A percentile compares a stretch with the other conserved stretches of the same genome.
phyloP scores from a whole-genome alignment of 2,113 vertebrate genomes.

The Microcebus ravelobensis region DNA sequence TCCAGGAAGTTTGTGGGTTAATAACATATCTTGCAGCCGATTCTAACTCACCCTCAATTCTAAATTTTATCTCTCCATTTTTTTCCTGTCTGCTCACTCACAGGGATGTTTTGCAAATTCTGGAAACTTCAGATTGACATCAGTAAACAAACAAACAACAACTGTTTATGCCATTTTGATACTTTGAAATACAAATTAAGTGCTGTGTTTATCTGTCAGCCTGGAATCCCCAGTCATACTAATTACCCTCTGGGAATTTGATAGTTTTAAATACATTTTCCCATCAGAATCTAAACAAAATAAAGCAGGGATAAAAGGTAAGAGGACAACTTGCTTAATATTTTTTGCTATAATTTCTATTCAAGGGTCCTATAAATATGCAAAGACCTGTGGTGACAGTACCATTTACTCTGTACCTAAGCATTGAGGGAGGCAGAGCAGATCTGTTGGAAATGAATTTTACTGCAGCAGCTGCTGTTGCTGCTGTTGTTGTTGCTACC shows the following conservation, averaged over 20 bases:
- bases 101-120: neutral
- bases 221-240: neutral
- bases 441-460: neutral
- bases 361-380: no score
- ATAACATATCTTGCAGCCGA: neutral
- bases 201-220: neutral
- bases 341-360: neutral
- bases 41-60: neutral
- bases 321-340: neutral
- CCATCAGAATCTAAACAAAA: neutral
- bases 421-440: neutral
- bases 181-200: neutral
- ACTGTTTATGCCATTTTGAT: neutral
- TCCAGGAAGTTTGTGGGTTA: neutral
- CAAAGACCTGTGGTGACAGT: accelerated
- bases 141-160: neutral
- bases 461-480: neutral
- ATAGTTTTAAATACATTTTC: neutral
- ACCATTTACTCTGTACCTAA: accelerated
- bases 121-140: neutral
- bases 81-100: neutral
- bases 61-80: neutral
- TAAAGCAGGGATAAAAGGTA: neutral
- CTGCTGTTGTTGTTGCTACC: accelerated
- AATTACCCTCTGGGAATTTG: neutral